Conservation (phyloP, 2,797 vertebrate species). For the Microctenopoma steveboyesi region DNA sequence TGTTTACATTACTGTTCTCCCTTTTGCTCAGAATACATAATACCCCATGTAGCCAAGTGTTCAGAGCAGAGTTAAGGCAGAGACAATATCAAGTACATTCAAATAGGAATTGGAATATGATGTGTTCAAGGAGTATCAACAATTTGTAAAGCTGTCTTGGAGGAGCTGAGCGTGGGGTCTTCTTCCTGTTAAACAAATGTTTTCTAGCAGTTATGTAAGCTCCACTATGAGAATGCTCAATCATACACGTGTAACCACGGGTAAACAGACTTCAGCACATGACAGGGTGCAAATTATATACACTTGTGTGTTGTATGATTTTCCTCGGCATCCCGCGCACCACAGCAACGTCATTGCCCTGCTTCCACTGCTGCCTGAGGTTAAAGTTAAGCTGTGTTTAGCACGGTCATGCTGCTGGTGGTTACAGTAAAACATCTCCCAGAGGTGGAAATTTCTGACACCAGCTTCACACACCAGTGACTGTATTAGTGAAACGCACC, state of each 20-base stretch:
- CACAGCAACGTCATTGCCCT: constrained; percentile 12
- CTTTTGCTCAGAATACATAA: constrained; percentile 15
- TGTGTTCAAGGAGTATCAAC: constrained; percentile 29
- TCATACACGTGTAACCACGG: constrained; percentile 34
- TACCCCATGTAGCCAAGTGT: not conserved
- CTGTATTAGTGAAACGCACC: constrained; percentile 55
- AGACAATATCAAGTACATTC: constrained; percentile 52
- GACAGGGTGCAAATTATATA: constrained; percentile 41
- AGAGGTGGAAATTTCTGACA: constrained; percentile 48
- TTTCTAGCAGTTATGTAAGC: constrained; percentile 61
- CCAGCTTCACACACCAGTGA: constrained; percentile 41
- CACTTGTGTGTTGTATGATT: constrained; percentile 33
- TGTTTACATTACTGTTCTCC: not conserved
- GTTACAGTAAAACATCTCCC: constrained; percentile 58
- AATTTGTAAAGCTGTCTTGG: constrained; percentile 51
- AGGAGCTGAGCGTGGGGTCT: constrained; percentile 49
- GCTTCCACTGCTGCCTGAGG: constrained; percentile 40
- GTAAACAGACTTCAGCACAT: constrained; percentile 54
- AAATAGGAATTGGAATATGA: constrained; percentile 18
- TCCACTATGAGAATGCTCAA: constrained; percentile 30
- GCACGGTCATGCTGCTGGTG: constrained; percentile 47
- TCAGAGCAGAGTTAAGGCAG: constrained; percentile 46
- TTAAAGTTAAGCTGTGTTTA: constrained; percentile 23
- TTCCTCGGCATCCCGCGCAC: constrained; percentile 22
- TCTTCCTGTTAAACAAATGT: constrained; percentile 49